Evolutionary conservation across 1,140 invertebrate species (phyloP), one percentile per base, ranked within the genome.

Genomic region (Diachasma alloeum): DNA sequence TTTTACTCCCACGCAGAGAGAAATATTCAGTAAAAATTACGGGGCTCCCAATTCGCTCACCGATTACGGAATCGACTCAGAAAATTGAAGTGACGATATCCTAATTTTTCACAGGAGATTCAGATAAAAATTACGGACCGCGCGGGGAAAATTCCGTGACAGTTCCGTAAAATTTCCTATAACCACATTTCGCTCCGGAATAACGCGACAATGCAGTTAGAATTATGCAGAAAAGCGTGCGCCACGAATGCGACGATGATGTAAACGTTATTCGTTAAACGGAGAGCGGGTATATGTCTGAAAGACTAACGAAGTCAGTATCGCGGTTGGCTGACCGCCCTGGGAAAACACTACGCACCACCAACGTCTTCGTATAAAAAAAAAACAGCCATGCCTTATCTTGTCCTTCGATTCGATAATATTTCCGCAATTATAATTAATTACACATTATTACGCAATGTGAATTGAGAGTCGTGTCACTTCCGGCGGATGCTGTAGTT

Each of bases 341-440:
- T 75, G 74, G 66, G 74, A 75, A 75, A 69, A 56, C 10, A 39
- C 19, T 68, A 48, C 19, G 31, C 19, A 24, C 31, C 15, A 17
- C 37, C 15, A 22, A n/a, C 15, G 15, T 48, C 13, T 39, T 37
- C 4, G 24, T 63, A 63, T 26, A 63, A 24, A 63, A 63, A 59
- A 59, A 19, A 63, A 26, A 8, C 9, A 19, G 17, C 1, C n/a
- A 15, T 22, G n/a, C 19, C 59, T 46, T 37, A 67, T 67, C 56
- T 67, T 74, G 73, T 74, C 63, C 73, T 74, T 74, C 37, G 59
- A 74, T 74, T 74, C 73, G 46, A 75, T 70, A 75, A 69, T 69
- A 75, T 75, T 75, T 75, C 74, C 74, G 42, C 74, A 75, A 75
- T 75, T 75, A 75, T 69, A 48, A 75, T 53, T 75, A 75, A 75